A percentile compares a stretch with the other conserved stretches of the same genome.
Conservation (phyloP, 2,113 vertebrate species). For the Acanthochromis polyacanthus region DNA sequence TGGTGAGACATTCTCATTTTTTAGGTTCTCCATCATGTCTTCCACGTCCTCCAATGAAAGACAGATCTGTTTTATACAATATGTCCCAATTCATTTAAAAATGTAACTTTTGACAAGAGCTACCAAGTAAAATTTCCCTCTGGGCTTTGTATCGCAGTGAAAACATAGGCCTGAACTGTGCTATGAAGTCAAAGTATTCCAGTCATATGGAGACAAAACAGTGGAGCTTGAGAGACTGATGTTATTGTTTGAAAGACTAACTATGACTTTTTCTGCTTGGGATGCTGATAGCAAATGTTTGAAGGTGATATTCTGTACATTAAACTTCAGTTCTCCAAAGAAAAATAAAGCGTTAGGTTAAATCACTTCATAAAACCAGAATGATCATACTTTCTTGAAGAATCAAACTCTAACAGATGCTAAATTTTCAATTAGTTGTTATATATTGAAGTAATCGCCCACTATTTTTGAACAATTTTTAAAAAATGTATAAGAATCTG, state of each 20-base stretch:
- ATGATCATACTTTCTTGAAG: too few species aligned
- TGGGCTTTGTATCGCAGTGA: slow-evolving; percentile 12
- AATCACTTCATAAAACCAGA: too few species aligned
- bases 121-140: slow-evolving; percentile 38
- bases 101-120: slow-evolving; percentile 47
- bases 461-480: too few species aligned
- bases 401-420: too few species aligned
- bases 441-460: too few species aligned
- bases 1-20: slow-evolving; percentile 49
- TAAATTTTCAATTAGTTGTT: too few species aligned
- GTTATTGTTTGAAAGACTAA: not conserved
- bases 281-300: not conserved
- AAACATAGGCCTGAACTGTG: slow-evolving; percentile 16
- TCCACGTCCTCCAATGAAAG: slow-evolving; percentile 30
- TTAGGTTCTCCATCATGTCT: slow-evolving; percentile 56
- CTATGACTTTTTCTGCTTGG: not conserved
- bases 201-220: slow-evolving; percentile 4
- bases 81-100: slow-evolving; percentile 35
- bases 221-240: not conserved
- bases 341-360: too few species aligned
- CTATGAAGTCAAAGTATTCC: not conserved
- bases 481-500: too few species aligned
- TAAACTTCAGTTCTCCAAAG: too few species aligned
- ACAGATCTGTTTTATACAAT: slow-evolving; percentile 34
- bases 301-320: not conserved